A percentile compares a stretch with the other conserved stretches of the same genome.
Conservation (phyloP, 2,888 invertebrate species). For the Sphaerophoria rueppellii region DNA sequence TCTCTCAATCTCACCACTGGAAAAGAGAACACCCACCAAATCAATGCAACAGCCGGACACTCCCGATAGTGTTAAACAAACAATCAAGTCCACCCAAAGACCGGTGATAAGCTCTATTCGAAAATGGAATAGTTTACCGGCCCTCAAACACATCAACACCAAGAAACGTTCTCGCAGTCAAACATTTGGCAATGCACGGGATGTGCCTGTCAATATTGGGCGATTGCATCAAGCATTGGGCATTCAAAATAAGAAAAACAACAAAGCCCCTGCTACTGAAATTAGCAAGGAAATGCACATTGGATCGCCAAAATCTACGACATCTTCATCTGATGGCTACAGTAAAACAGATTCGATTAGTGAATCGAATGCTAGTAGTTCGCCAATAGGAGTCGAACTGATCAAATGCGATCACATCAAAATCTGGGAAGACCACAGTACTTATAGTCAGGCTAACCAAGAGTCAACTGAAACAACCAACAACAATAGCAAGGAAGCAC, state of each 20-base stretch:
- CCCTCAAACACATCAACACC: constrained; percentile 63
- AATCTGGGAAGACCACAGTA: constrained; percentile 80
- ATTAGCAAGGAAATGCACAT: neutral
- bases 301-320: constrained; percentile 62
- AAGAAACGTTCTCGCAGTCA: constrained; percentile 59
- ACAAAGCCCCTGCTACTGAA: neutral
- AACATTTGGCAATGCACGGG: constrained; percentile 43
- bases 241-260: constrained; percentile 49
- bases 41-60: neutral
- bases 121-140: constrained; percentile 75
- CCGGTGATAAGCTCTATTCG: constrained; percentile 66
- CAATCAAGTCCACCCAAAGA: neutral
- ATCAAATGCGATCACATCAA: constrained; percentile 82
- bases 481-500: constrained; percentile 57
- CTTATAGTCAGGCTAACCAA: constrained; percentile 55
- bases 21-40: constrained; percentile 64
- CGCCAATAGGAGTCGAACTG: constrained; percentile 76
- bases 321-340: constrained; percentile 69
- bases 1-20: constrained; percentile 81
- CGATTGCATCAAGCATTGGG: constrained; percentile 56
- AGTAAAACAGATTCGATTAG: constrained; percentile 56
- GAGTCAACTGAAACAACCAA: constrained; percentile 45
- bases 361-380: constrained; percentile 29
- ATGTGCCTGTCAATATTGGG: constrained; percentile 65
- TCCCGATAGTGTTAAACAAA: constrained; percentile 6